These are phyloP conservation scores for Numenius phaeopus DNA, from an alignment of 2,797 vertebrate species.

Conservation along the genomic window DNA sequence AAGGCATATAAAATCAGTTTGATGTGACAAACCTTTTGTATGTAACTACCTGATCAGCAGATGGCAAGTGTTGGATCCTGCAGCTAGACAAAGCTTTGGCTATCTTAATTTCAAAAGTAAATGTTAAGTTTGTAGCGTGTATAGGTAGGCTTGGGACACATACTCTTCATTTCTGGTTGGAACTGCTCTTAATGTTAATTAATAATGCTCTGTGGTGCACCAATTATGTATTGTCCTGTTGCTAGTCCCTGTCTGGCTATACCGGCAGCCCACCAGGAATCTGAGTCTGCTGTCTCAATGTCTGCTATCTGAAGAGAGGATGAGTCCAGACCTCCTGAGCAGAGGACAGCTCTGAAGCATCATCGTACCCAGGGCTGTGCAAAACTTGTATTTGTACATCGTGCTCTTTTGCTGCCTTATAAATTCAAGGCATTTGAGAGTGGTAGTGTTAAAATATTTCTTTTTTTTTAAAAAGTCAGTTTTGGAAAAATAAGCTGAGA, in stretches of 20 bases:
- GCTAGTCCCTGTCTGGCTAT: background rate
- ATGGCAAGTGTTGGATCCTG: background rate
- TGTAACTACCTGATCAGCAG: background rate
- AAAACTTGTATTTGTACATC: background rate
- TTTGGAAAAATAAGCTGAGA: background rate
- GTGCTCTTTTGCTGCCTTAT: background rate
- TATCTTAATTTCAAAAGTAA: background rate
- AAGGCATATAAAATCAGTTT: background rate
- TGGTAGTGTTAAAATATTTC: background rate
- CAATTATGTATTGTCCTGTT: background rate
- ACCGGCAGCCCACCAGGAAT: background rate
- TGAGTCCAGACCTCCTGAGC: background rate
- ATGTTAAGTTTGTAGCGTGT: background rate
- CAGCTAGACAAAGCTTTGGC: background rate
- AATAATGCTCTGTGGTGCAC: background rate
- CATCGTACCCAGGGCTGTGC: accelerated
- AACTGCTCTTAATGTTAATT: background rate
- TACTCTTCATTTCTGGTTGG: background rate
- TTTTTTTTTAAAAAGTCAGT: too few relatives aligned
- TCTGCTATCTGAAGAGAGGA: constrained; percentile 6
- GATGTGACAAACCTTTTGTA: background rate
- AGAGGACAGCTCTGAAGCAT: background rate
- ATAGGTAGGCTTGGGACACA: background rate
- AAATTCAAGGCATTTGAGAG: background rate
- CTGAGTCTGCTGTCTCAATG: background rate